Base-by-base conservation (phyloP, 37 sponge, comb jelly and placozoan genomes). In the Geodia barretti region DNA sequence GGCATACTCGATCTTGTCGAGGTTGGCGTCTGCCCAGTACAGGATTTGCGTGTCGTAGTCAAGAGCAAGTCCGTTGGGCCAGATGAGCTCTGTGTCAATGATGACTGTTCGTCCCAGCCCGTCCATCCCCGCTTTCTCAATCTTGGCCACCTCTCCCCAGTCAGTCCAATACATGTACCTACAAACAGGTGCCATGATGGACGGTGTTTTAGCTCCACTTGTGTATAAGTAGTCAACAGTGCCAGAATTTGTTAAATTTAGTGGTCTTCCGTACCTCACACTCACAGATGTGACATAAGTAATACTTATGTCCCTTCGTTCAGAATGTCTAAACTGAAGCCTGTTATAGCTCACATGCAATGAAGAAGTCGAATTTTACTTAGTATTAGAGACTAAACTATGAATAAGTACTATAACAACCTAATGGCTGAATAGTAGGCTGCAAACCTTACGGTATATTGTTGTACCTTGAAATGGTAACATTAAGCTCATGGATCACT, bases 141-240 rank as follows among this genome's bases (percentile, higher is more conserved):
- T 78, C n/a, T 31, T 62, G 24, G 43, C 59, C 0, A 32, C 26
- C 33, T 37, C 42, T 21, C 92, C 86, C 85, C 85, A 84, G 39
- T 88, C 92, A 35, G 86, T 80, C 92, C 92, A 92, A 59, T 92
- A 92, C 86, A 92, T 61, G 60, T 33, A 42, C 36, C 92, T 91
- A 25, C 35, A 37, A 23, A 68, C 29, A 20, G 43, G 3, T 7
- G 8, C 41, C 47, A 73, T 43, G 8, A 58, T 20, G 60, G 60
- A 58, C n/a, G n/a, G n/a, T n/a, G n/a, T n/a, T n/a, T n/a, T n/a
- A n/a, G n/a, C n/a, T n/a, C n/a, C n/a, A n/a, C 17, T 19, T 20
- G 19, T 58, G 11, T 20, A 58, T 58, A 19, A 58, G 11, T 19
- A 58, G 19, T 58, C 19, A 20, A 19, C 11, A 58, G 60, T 58